Conservation (phyloP, 2,113 vertebrate species). For the Rhagologus leucostigma region DNA sequence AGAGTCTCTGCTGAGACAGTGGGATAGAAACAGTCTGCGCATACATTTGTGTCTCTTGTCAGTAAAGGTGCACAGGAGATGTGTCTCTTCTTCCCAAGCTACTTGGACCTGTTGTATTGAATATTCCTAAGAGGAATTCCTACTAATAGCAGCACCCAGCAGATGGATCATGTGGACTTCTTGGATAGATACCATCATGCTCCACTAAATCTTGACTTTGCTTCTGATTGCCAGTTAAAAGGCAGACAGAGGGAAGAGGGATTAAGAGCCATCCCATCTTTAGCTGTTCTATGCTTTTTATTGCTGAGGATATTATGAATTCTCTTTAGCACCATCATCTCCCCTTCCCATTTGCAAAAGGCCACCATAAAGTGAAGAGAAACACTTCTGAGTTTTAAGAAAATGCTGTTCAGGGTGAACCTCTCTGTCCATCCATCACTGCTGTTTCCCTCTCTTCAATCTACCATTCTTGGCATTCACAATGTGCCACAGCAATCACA, state of each 20-base stretch:
- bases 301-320: neutral
- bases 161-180: neutral
- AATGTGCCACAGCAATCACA: neutral
- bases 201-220: neutral
- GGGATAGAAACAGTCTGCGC: accelerated
- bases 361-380: neutral
- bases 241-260: neutral
- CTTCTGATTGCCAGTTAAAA: neutral
- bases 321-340: neutral
- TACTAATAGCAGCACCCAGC: neutral
- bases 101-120: neutral
- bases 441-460: neutral
- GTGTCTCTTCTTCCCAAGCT: neutral
- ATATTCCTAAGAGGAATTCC: neutral
- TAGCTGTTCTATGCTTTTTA: neutral
- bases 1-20: neutral
- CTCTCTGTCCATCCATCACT: neutral
- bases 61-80: neutral
- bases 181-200: neutral
- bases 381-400: neutral
- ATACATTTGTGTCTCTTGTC: neutral
- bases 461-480: neutral
- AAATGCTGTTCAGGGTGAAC: neutral
- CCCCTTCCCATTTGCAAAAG: neutral
- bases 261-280: neutral